phyloP scores from a whole-genome alignment of 2,113 vertebrate species.

The Pao palembangensis region DNA sequence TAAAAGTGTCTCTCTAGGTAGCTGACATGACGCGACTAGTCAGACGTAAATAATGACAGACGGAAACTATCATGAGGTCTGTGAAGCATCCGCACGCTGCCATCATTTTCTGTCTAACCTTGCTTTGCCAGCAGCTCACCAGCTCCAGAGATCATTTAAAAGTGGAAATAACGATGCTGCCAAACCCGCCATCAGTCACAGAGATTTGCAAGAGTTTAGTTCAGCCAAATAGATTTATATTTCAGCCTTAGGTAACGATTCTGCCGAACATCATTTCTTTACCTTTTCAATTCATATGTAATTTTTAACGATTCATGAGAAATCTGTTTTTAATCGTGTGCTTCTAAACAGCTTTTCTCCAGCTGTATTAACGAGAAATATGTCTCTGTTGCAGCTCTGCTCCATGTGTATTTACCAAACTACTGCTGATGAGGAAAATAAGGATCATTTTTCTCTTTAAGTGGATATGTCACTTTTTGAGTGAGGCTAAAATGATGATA shows the following conservation, averaged over 20 bases:
- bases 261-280: constrained; percentile 11
- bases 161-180: constrained; percentile 94
- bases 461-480: constrained; percentile 73
- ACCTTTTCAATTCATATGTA: constrained; percentile 26
- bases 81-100: constrained; percentile 95
- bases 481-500: constrained; percentile 74
- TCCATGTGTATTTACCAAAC: constrained; percentile 41
- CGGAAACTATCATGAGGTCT: constrained; percentile 99
- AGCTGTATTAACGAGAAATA: constrained; percentile 2
- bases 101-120: constrained; percentile 97
- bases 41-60: constrained; percentile 99
- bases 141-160: constrained; percentile 93
- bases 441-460: constrained; percentile 71
- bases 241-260: constrained; percentile 61
- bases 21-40: constrained; percentile 98
- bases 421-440: constrained; percentile 64
- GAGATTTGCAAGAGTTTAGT: constrained; percentile 83
- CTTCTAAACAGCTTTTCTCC: background rate
- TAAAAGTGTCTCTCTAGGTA: constrained; percentile 91
- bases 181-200: constrained; percentile 81
- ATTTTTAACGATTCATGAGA: constrained; percentile 26
- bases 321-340: constrained; percentile 13
- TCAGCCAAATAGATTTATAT: constrained; percentile 75
- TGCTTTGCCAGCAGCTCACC: constrained; percentile 90
- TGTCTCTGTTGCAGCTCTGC: constrained; percentile 9